Evolutionary conservation across 2,888 invertebrate species (phyloP).

Genomic region (Ecdyonurus torrentis): DNA sequence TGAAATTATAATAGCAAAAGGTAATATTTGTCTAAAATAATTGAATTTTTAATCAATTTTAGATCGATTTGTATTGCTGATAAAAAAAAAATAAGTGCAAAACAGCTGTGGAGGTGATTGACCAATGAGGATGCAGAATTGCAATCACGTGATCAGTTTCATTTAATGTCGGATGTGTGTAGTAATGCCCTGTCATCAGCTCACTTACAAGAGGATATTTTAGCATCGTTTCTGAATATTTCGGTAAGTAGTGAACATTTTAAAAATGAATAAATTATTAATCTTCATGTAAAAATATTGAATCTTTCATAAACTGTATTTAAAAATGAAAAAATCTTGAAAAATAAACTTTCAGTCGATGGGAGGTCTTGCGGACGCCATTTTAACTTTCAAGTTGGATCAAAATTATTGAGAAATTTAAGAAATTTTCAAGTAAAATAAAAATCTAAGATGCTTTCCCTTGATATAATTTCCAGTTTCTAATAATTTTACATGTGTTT

Average conservation of each 20-base stretch:
- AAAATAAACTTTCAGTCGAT: neutral
- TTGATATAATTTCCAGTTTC: neutral
- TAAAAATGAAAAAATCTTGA: neutral
- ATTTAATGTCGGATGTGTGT: slow-evolving; percentile 9
- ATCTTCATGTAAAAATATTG: too few species aligned
- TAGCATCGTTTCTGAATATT: neutral
- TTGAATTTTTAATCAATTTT: too few species aligned
- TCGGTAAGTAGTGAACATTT: neutral
- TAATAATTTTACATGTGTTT: neutral
- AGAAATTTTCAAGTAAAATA: neutral
- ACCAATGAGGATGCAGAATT: slow-evolving; percentile 6
- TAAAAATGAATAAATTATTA: too few species aligned
- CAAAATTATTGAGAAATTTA: neutral
- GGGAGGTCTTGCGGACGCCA: slow-evolving; percentile 1
- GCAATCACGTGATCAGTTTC: slow-evolving; percentile 8
- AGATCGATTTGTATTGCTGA: neutral
- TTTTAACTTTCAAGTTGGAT: neutral
- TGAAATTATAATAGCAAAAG: too few species aligned
- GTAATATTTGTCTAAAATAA: too few species aligned
- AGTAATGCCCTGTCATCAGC: slow-evolving; percentile 17
- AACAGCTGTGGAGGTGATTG: neutral
- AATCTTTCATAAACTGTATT: too few species aligned
- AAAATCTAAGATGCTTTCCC: neutral
- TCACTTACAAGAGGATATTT: neutral
- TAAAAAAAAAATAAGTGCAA: neutral